phyloP scores from a whole-genome alignment of 2,888 invertebrate species.

The Pocota personata region DNA sequence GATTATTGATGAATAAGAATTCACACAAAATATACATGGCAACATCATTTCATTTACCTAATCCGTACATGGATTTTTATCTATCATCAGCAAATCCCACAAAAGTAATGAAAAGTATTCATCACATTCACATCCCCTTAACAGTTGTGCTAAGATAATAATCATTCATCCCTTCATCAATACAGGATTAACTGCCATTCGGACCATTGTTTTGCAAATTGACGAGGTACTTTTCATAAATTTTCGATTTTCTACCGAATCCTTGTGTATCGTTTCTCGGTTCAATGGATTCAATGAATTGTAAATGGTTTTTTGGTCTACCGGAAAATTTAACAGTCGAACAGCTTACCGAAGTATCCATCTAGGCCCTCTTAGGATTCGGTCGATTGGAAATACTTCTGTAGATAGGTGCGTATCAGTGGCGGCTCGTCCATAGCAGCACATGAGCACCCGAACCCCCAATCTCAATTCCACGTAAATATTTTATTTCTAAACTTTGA shows the following conservation, averaged over 20 bases:
- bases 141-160: neutral
- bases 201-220: slow-evolving; percentile 57
- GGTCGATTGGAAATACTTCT: slow-evolving; percentile 46
- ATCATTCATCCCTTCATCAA: slow-evolving; percentile 30
- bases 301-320: slow-evolving; percentile 58
- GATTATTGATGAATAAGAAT: neutral
- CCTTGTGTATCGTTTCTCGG: slow-evolving; percentile 47
- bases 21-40: neutral
- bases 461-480: no score
- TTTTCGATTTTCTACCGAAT: slow-evolving; percentile 63
- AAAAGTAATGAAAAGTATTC: neutral
- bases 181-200: slow-evolving; percentile 11
- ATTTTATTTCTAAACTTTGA: no score
- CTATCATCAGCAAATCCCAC: neutral
- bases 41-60: neutral
- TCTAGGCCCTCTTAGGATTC: slow-evolving; percentile 59
- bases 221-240: slow-evolving; percentile 57
- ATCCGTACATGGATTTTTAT: neutral
- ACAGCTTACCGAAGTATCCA: slow-evolving; percentile 47
- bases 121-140: slow-evolving; percentile 25
- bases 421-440: no score
- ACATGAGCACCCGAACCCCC: no score
- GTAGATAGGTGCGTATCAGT: neutral
- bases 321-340: slow-evolving; percentile 65
- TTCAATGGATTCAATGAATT: slow-evolving; percentile 55